Evolutionary conservation across 2,113 vertebrate genomes (phyloP), one percentile per base, ranked within the genome.

Genomic region (Heptranchias perlo): DNA sequence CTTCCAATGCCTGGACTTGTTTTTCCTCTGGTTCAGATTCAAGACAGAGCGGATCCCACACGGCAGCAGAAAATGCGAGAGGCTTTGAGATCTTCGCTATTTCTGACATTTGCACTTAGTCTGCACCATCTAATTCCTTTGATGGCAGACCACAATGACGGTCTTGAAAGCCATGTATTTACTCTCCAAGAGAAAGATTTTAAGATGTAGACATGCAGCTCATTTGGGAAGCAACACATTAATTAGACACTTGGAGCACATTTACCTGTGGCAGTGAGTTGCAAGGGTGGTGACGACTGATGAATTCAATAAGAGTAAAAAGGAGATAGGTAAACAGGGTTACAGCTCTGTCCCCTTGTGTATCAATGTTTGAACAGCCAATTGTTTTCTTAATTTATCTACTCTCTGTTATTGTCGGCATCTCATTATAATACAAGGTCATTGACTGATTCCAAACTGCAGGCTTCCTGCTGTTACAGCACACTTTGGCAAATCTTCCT

Each of bases 351-450:
- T 62, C 61, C 65, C 47, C 44, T 31, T 52, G 25, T 95, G 65
- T 73, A 95, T 69, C 65, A 69, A 95, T 73, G 47, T 95, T 95
- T 95, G 39, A 95, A 69, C 94, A 73, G 65, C 64, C n/a, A 39
- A 6, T 39, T 35, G 69, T 95, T 65, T 69, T 52, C 64, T 49
- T 95, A 69, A 95, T 49, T 49, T 95, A 69, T 95, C 64, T 69
- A 69, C 39, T 67, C 39, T 94, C 11, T 44, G 61, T 95, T 31
- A 95, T 95, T 47, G 4, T 5, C 64, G 73, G 25, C 52, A 91
- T 95, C 44, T 73, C 44, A 69, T 95, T 52, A 69, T 52, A 69
- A 35, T 95, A 8, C 47, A 67, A 95, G 47, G 65, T 69, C 94
- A 52, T 69, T 49, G 94, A 95, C n/a, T 95, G 94, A 67, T 31